These are phyloP conservation scores for Parus major DNA, from an alignment of 2,113 vertebrate genomes.

Conservation along the genomic window DNA sequence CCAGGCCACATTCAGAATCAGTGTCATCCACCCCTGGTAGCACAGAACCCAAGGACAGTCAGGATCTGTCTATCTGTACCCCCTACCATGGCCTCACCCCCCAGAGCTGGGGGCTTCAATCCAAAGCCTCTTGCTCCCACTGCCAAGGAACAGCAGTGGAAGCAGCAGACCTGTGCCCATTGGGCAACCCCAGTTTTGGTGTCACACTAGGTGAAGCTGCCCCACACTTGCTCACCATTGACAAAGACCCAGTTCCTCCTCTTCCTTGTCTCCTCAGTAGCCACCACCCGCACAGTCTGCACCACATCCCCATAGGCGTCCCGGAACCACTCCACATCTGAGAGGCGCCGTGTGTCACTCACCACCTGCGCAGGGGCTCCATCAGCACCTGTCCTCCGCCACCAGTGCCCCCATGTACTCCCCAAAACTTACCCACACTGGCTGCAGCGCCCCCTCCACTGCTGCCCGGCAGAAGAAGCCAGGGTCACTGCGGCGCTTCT, in stretches of 20 bases:
- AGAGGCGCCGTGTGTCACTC: constrained; percentile 85
- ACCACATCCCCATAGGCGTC: constrained; percentile 65
- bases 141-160: rapidly evolving
- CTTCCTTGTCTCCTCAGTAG: constrained; percentile 75
- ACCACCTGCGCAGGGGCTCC: constrained; percentile 74
- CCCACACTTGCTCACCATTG: constrained; percentile 63
- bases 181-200: not conserved
- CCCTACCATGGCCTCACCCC: not conserved
- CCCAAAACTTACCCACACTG: constrained; percentile 82
- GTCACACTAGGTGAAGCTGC: rapidly evolving
- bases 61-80: not conserved
- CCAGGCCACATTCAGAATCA: constrained; percentile 91
- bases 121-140: not conserved
- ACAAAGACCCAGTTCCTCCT: constrained; percentile 85
- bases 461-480: constrained; percentile 87
- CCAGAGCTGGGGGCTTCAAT: not conserved
- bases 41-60: not conserved
- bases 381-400: rapidly evolving
- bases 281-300: constrained; percentile 78
- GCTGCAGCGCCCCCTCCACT: constrained; percentile 64
- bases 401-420: rapidly evolving
- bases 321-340: constrained; percentile 87
- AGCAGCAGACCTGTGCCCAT: rapidly evolving
- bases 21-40: constrained; percentile 77
- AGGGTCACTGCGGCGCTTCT: constrained; percentile 71